phyloP scores from a whole-genome alignment of 2,113 vertebrate genomes.

The Probosciger aterrimus region DNA sequence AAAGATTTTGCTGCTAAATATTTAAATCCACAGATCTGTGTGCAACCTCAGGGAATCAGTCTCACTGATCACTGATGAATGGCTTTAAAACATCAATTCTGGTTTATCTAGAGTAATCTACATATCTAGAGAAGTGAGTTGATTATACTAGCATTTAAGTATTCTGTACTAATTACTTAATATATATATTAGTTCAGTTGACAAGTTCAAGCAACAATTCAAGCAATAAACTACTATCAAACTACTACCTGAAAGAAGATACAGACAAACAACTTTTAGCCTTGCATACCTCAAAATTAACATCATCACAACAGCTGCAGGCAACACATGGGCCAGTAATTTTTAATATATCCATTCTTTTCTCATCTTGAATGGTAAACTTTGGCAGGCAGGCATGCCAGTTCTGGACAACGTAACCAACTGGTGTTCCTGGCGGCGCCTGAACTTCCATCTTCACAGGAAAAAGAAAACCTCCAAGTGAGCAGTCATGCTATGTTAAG shows the following conservation, averaged over 20 bases:
- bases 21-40: background rate
- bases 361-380: slow-evolving; percentile 86
- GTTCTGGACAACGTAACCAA: slow-evolving; percentile 86
- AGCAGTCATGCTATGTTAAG: background rate
- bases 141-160: background rate
- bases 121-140: background rate
- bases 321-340: slow-evolving; percentile 85
- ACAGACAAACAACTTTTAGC: background rate
- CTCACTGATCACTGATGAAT: background rate
- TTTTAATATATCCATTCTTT: slow-evolving; percentile 80
- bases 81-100: background rate
- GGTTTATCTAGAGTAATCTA: background rate
- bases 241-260: background rate
- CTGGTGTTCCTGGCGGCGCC: slow-evolving; percentile 83
- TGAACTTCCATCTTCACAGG: slow-evolving; percentile 86
- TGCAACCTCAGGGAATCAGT: background rate
- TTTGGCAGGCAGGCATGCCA: slow-evolving; percentile 89
- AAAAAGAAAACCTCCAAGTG: background rate
- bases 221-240: background rate
- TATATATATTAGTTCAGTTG: background rate
- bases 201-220: background rate
- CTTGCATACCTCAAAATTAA: slow-evolving; percentile 88
- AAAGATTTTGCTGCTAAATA: background rate
- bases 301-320: slow-evolving; percentile 84
- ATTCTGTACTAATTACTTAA: background rate